Evolutionary conservation across 2,113 vertebrate genomes (phyloP), one percentile per base, ranked within the genome.

Genomic region (Tautogolabrus adspersus): DNA sequence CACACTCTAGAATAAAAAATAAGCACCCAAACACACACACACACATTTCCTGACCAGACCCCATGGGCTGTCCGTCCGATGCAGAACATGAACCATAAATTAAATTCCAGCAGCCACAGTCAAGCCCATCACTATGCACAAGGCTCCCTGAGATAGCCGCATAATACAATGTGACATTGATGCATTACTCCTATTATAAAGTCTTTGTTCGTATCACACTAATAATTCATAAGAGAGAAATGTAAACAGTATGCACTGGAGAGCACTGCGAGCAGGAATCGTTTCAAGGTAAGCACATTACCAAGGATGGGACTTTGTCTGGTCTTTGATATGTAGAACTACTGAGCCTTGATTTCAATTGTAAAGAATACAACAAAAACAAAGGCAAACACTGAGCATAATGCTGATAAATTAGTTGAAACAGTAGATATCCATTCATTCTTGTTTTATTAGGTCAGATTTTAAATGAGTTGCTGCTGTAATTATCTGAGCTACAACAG

Each of bases 141-240:
- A 81, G 88, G 79, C 91, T 91, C 79, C 78, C 82, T 63, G 86
- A 88, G 90, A 92, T 91, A 86, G 84, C 90, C 62, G 91, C 92
- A 93, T 93, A 92, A 93, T 89, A 88, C 90, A 92, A 93, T 86
- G 90, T 92, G 92, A 93, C 91, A 92, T 92, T 92, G 91, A 93
- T 92, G 90, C 91, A 93, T 93, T 61, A 88, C 91, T 89, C 88
- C 92, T 87, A 93, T 93, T 93, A 93, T 91, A 92, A 91, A 93
- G 91, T 92, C 90, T 93, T 93, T 91, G 92, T 93, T 93, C 89
- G 79, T 87, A 92, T 92, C 90, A 89, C 88, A 90, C 92, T 93
- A 93, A 92, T 93, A 93, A 93, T 93, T 93, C 92, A 93, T 92
- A 92, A 92, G 89, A 88, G 89, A 93, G 90, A 91, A 92, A 93